A percentile compares a stretch with the other conserved stretches of the same genome.
These are phyloP conservation scores for Cactoblastis cactorum DNA, from an alignment of 2,888 invertebrate genomes.

Conservation along the genomic window DNA sequence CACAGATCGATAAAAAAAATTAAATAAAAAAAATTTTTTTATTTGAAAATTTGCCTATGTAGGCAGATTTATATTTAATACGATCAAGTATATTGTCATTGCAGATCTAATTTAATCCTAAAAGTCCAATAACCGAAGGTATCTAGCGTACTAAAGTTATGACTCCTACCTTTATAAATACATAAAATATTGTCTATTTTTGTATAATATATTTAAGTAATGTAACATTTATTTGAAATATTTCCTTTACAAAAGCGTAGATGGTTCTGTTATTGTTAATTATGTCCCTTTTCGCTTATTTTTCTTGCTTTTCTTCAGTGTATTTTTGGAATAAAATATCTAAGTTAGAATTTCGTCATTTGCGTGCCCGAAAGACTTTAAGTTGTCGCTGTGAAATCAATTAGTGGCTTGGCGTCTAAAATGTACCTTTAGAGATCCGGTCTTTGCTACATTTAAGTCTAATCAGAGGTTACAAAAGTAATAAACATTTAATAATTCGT, in stretches of 20 bases:
- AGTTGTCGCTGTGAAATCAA: constrained; percentile 55
- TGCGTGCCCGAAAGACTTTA: constrained; percentile 45
- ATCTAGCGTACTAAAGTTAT: too few relatives aligned
- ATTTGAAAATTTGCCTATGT: too few relatives aligned
- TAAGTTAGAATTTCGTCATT: constrained; percentile 24
- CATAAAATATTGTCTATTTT: too few relatives aligned
- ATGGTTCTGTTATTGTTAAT: neutral
- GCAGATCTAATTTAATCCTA: too few relatives aligned
- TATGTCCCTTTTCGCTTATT: neutral
- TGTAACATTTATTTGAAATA: too few relatives aligned
- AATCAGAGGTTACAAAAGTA: neutral
- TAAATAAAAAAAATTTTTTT: too few relatives aligned
- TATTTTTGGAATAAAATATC: neutral
- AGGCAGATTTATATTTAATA: too few relatives aligned
- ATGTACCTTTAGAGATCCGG: constrained; percentile 30
- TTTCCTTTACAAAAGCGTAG: neutral
- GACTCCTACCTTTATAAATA: too few relatives aligned
- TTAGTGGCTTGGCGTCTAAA: constrained; percentile 46
- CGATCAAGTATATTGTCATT: too few relatives aligned
- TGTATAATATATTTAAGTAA: too few relatives aligned
- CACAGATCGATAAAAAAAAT: too few relatives aligned
- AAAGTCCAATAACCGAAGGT: too few relatives aligned
- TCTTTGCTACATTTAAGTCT: neutral
- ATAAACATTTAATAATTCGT: neutral
- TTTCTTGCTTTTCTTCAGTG: neutral